Base-by-base conservation (phyloP, 2,113 vertebrate genomes). In the Peucedramus taeniatus region DNA sequence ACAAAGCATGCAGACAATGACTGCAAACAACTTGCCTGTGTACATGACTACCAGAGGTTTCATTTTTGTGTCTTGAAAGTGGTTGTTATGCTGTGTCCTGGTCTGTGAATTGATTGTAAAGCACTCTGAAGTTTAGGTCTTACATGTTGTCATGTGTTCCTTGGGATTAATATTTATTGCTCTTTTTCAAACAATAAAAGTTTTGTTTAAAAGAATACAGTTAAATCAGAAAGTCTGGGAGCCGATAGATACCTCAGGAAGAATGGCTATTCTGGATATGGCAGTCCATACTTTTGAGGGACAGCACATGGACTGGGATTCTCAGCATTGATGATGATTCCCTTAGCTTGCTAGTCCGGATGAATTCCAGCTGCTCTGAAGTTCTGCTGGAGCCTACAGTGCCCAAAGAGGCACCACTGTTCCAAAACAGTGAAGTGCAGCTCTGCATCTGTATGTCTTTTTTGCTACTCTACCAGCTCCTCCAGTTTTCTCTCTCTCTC, bases 141-240 rank as follows among this genome's bases (percentile, higher is more conserved):
- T 61, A 28, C 0, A 0, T 42, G 63, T 35, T 10, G 1, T 1
- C 21, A 27, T 26, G 8, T 57, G 16, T 66, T 81, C 21, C 53
- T 61, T 39, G 19, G 86, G 13, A 6, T 51, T 60, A 51, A 45
- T 54, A n/a, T 27, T 80, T 68, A 53, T 70, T 53, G 33, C 1
- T 31, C 17, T 89, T 85, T 28, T 14, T 57, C 33, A 74, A 87
- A 68, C 4, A 75, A 3, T 26, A 51, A 35, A 12, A 74, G 10
- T 45, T 50, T 40, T 10, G 0, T 44, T 74, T 9, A 57, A 81
- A 87, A 54, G 3, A 47, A 51, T 33, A 21, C 2, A 27, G 49
- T 37, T 31, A 64, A 68, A 77, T 42, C 44, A 39, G 33, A 10
- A 84, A 65, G 17, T 35, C 23, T 77, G 78, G 69, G 33, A 56